Conservation (phyloP, 2,888 invertebrate genomes). For the Orgyia antiqua region DNA sequence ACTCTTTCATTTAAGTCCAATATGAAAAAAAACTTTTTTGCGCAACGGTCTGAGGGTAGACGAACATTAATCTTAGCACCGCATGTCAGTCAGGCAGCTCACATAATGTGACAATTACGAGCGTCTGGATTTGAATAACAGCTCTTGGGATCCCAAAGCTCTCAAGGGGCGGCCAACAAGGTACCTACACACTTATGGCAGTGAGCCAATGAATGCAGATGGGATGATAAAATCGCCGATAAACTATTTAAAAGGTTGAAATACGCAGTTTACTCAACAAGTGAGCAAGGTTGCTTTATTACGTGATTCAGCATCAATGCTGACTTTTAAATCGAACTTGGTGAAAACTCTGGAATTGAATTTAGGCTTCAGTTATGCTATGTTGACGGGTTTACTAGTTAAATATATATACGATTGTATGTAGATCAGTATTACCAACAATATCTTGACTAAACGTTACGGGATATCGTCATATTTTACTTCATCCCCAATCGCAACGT, state of each 20-base stretch:
- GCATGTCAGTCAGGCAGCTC: slow-evolving; percentile 27
- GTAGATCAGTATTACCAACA: too few relatives aligned
- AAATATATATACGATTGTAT: too few relatives aligned
- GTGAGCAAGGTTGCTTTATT: too few relatives aligned
- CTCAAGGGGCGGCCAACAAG: slow-evolving; percentile 1
- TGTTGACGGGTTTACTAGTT: too few relatives aligned
- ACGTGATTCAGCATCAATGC: too few relatives aligned
- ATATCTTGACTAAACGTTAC: too few relatives aligned
- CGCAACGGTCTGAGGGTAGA: slow-evolving; percentile 20
- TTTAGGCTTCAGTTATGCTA: too few relatives aligned
- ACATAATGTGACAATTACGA: slow-evolving; percentile 36
- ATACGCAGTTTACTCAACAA: neutral
- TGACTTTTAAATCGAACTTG: too few relatives aligned
- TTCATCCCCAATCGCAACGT: too few relatives aligned
- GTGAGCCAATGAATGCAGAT: slow-evolving; percentile 27
- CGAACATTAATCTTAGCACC: slow-evolving; percentile 31
- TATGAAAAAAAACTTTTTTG: slow-evolving; percentile 25
- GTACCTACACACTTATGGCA: slow-evolving; percentile 5
- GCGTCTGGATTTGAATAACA: slow-evolving; percentile 23
- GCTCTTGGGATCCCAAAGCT: slow-evolving; percentile 2
- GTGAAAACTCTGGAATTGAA: too few relatives aligned
- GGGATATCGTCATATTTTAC: too few relatives aligned
- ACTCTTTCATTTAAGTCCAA: slow-evolving; percentile 22
- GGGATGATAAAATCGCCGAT: slow-evolving; percentile 28
- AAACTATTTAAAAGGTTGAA: slow-evolving; percentile 40